phyloP scores from a whole-genome alignment of 2,797 vertebrate species.

The Gymnocypris eckloni region DNA sequence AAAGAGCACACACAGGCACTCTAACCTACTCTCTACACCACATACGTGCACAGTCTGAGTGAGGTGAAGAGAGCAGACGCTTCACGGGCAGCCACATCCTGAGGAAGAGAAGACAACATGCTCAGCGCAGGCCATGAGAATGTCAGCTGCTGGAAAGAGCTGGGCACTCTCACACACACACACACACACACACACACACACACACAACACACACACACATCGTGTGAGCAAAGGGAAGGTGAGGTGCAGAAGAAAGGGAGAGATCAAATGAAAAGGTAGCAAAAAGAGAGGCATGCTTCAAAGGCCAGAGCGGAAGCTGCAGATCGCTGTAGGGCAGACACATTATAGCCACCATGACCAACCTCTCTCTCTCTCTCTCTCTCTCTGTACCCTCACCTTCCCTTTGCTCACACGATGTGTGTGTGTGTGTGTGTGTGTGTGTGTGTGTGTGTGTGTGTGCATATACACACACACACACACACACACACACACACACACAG shows the following conservation, averaged over 20 bases:
- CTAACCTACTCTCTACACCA: constrained; percentile 23
- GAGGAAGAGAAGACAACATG: constrained; percentile 36
- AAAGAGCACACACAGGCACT: not conserved
- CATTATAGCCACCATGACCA: constrained; percentile 33
- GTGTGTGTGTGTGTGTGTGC: too few relatives aligned
- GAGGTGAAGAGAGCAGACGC: constrained; percentile 13
- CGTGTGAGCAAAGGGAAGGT: constrained; percentile 11
- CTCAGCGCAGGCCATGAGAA: constrained; percentile 56
- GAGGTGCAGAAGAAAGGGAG: constrained; percentile 22
- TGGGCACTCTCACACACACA: constrained; percentile 12
- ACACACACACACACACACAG: too few relatives aligned
- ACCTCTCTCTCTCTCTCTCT: not conserved
- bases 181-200: too few relatives aligned
- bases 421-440: not conserved
- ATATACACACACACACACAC: too few relatives aligned
- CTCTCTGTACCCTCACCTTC: too few relatives aligned
- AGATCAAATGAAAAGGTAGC: constrained; percentile 46
- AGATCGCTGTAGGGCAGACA: constrained; percentile 45
- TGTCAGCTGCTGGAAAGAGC: constrained; percentile 60
- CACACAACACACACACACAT: not conserved
- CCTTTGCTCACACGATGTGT: too few relatives aligned
- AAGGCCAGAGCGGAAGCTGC: constrained; percentile 51
- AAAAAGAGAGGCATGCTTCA: constrained; percentile 48
- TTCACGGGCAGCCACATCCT: constrained; percentile 41
- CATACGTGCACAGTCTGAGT: constrained; percentile 17